Evolutionary conservation across 2,113 vertebrate genomes (phyloP), one percentile per base, ranked within the genome.

Genomic region (Scortum barcoo): DNA sequence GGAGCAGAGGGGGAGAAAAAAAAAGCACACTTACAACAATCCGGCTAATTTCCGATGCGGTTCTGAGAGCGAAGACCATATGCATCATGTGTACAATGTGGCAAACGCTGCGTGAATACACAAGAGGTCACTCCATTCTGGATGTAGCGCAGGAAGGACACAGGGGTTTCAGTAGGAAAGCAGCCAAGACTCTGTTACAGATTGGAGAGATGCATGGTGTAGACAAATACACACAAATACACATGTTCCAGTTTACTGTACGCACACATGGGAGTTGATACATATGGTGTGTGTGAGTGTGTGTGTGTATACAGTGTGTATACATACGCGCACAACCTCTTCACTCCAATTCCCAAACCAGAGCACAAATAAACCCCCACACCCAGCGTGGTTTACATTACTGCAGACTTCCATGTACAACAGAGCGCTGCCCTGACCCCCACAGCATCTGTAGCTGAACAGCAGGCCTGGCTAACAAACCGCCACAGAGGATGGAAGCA

Each of bases 391-490:
- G 44, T 88, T 88, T 82, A 73, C 69, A 72, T 81, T 80, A 60
- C 65, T 74, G 80, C 86, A 72, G 68, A 73, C 58, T 81, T 68
- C 53, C 56, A 87, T 78, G 71, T 65, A 84, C 67, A 88, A 67
- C 75, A 65, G 75, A 85, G 66, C 48, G 2, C 54, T 33, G 66
- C 36, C 58, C 62, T 78, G 84, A 90, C 88, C 83, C 69, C 54
- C 58, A 24, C 71, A 80, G 81, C 89, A 92, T 90, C 89, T 91
- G 90, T 42, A 88, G 83, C 77, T 53, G 80, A 88, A 90, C 90
- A 92, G 86, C 89, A 90, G 86, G 86, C 72, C 65, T 68, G 81
- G 77, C 85, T 92, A 90, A 87, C 85, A 86, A 87, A 92, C 77
- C 28, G 76, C 86, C 85, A 81, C 85, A 66, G 88, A 88, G 88